Percentiles rank a stretch among this genome's conserved stretches.
Evolutionary conservation across 1,140 invertebrate species (phyloP).

Genomic region (Zaprionus inermis): DNA sequence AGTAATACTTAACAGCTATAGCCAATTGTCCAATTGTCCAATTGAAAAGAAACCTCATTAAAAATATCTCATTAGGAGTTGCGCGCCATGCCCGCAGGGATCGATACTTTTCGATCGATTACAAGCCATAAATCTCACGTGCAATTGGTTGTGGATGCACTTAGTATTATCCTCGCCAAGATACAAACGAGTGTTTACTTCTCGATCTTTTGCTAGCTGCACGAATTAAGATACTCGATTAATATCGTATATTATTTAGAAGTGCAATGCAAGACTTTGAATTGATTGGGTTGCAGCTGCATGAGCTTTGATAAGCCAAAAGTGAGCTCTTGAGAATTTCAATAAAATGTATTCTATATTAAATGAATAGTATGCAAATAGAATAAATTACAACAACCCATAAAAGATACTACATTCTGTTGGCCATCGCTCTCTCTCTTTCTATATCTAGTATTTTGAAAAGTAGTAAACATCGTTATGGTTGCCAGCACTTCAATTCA

Average conservation of each 20-base stretch:
- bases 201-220: neutral
- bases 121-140: neutral
- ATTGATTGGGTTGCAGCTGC: no score
- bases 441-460: neutral
- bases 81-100: neutral
- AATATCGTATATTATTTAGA: no score
- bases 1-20: slow-evolving; percentile 1
- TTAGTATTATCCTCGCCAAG: no score
- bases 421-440: neutral
- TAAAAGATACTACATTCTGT: neutral
- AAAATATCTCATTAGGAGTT: neutral
- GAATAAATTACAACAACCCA: no score
- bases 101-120: neutral
- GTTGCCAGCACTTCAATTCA: neutral
- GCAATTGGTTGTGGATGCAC: neutral
- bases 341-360: no score
- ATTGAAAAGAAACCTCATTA: neutral
- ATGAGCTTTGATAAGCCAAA: no score
- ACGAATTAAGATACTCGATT: neutral
- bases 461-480: neutral
- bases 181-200: neutral
- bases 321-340: no score
- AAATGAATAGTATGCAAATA: no score
- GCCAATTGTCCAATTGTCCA: slow-evolving; percentile 8
- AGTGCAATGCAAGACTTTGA: no score